Evolutionary conservation across 1,140 invertebrate species (phyloP), one percentile per base, ranked within the genome.

Genomic region (Aphis craccivora): DNA sequence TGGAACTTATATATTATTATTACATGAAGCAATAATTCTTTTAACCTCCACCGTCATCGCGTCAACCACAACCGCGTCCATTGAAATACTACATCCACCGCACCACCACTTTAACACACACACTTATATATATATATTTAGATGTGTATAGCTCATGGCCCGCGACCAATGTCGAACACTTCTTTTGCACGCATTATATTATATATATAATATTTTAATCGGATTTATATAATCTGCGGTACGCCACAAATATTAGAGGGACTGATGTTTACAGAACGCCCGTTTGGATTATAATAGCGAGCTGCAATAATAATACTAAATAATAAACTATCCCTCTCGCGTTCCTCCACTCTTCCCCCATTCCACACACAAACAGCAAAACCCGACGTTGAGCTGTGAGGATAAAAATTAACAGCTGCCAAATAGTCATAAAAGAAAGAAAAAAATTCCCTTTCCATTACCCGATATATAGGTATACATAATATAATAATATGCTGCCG

Each of bases 181-280:
- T 88, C 86, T 88, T 48, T 45, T 6, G 30, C 43, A 3, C 30
- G 45, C 86, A 9, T n/a, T 76, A 76, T 76, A 55, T 55, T 48
- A 30, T 11, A 60, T 30, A 23, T 86, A 84, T 86, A n/a, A 87
- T 84, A 86, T 86, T 48, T 48, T 88, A 88, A 88, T 88, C 86
- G 86, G 86, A 88, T 88, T 88, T 88, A 88, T 88, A 88, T 88
- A 88, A 88, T 88, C 86, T n/a, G 86, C n/a, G 86, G 86, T 88
- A 35, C 86, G 86, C 86, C 86, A 45, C 86, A 48, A 51, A 48
- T 51, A 88, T 88, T 88, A 48, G 86, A 88, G 45, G 45, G 45
- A 88, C 86, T 22, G 86, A 48, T 88, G 86, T 88, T 88, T 48
- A 88, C 86, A 88, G 51, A 88, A 88, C 84, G 84, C 43, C 84